These are phyloP conservation scores for Heterodera filipjevi DNA, from an alignment of 2,888 invertebrate genomes.

Conservation along the genomic window DNA sequence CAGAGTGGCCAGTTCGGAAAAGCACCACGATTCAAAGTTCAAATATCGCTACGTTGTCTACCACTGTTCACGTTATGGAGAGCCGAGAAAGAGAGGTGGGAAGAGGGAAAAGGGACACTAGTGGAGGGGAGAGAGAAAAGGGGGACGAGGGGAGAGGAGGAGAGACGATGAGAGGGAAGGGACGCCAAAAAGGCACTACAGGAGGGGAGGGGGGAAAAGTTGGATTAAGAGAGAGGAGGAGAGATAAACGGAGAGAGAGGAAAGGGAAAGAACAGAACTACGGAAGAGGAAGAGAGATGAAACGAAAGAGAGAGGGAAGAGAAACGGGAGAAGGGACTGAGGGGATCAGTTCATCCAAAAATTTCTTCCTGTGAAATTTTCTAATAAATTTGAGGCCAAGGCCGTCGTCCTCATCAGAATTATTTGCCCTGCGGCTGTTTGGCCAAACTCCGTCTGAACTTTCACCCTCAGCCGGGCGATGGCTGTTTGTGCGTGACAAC, in stretches of 20 bases:
- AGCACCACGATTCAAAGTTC: slow-evolving; percentile 43
- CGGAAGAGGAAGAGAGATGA: background rate
- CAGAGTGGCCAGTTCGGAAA: slow-evolving; percentile 60
- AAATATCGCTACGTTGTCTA: slow-evolving; percentile 62
- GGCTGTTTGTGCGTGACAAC: slow-evolving; percentile 48
- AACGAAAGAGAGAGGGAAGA: background rate
- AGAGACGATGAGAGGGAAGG: background rate
- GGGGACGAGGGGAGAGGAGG: background rate
- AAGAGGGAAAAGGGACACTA: background rate
- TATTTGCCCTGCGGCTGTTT: slow-evolving; percentile 62
- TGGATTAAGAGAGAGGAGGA: background rate
- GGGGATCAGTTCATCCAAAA: too few relatives aligned
- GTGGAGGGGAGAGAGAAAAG: background rate
- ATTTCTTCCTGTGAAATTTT: too few relatives aligned
- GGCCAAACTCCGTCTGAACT: slow-evolving; percentile 62
- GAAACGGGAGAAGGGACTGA: background rate
- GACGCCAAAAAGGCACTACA: background rate
- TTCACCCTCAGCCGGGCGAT: slow-evolving; percentile 36
- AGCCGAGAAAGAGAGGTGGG: slow-evolving; percentile 60
- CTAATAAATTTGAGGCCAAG: too few relatives aligned
- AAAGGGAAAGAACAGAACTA: background rate
- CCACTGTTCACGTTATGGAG: slow-evolving; percentile 62
- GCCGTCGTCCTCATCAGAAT: slow-evolving; percentile 63
- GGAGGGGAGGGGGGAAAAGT: background rate
- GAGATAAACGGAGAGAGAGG: background rate